These are phyloP conservation scores for Acromyrmex charruanus DNA, from an alignment of 1,140 invertebrate species.

Conservation along the genomic window DNA sequence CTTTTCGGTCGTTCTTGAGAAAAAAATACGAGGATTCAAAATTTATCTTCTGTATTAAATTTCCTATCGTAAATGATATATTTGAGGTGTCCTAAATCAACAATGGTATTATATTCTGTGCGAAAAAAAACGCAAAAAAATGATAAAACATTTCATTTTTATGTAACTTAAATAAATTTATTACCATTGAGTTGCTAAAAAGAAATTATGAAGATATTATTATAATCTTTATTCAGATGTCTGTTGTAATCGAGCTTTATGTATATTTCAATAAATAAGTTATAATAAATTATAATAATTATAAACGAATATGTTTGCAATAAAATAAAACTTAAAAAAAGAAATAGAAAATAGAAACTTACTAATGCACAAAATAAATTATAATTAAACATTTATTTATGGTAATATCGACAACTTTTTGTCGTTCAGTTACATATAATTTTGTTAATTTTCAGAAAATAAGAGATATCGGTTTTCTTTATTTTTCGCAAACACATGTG, in stretches of 20 bases:
- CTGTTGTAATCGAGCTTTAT: background rate
- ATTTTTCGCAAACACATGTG: background rate
- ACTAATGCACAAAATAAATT: background rate
- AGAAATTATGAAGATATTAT: background rate
- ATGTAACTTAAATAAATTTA: background rate
- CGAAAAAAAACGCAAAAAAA: background rate
- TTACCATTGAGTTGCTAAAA: background rate
- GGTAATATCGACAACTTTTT: background rate
- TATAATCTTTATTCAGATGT: background rate
- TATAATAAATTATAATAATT: background rate
- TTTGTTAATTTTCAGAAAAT: background rate
- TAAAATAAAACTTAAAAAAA: background rate
- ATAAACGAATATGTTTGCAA: background rate
- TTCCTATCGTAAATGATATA: background rate
- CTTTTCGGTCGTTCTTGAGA: background rate
- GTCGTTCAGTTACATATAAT: background rate
- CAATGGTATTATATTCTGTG: background rate
- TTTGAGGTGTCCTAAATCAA: background rate
- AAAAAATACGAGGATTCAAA: background rate
- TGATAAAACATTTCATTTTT: background rate
- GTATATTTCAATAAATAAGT: background rate
- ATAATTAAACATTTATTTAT: conserved; percentile 1
- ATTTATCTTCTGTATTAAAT: background rate
- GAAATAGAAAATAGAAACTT: background rate
- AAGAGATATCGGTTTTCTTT: background rate